Conservation (phyloP, 2,888 invertebrate genomes). For the Pemphredon lugubris region DNA sequence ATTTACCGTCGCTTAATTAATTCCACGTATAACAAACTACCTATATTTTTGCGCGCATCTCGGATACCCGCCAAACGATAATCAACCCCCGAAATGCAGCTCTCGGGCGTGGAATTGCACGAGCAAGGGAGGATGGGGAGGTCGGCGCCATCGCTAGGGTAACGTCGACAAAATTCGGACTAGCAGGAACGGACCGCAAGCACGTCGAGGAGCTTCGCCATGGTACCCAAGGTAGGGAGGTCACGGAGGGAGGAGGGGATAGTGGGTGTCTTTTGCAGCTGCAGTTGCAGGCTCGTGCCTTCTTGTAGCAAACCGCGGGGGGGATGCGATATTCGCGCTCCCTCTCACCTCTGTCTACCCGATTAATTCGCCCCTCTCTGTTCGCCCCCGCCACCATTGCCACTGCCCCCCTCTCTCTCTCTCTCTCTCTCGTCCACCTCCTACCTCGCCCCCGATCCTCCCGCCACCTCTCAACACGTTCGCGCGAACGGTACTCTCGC, state of each 20-base stretch:
- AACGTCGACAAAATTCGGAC: constrained; percentile 48
- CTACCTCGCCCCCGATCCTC: background rate
- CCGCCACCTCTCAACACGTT: too few species aligned
- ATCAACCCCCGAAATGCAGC: too few species aligned
- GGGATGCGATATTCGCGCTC: constrained; percentile 19
- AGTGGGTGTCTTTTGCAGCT: constrained; percentile 25
- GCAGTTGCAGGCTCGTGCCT: constrained; percentile 42
- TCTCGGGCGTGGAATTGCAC: too few species aligned
- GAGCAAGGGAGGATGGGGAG: too few species aligned
- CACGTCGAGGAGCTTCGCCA: constrained; percentile 43
- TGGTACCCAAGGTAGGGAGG: constrained; percentile 7
- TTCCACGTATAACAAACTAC: too few species aligned
- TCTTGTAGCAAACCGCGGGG: constrained; percentile 45
- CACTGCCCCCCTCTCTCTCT: constrained; percentile 22
- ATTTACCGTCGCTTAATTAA: too few species aligned
- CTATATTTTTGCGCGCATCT: too few species aligned
- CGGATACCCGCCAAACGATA: too few species aligned
- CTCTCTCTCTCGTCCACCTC: background rate
- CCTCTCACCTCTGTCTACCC: background rate
- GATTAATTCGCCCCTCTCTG: background rate
- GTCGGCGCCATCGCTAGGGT: constrained; percentile 32
- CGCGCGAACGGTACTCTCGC: too few species aligned
- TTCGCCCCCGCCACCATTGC: too few species aligned
- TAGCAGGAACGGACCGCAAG: constrained; percentile 53
- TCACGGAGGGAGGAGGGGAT: constrained; percentile 7